Percentiles rank a stretch among this genome's conserved stretches.
These are phyloP conservation scores for Hypercompe scribonia DNA, from an alignment of 2,888 invertebrate species.

Conservation along the genomic window DNA sequence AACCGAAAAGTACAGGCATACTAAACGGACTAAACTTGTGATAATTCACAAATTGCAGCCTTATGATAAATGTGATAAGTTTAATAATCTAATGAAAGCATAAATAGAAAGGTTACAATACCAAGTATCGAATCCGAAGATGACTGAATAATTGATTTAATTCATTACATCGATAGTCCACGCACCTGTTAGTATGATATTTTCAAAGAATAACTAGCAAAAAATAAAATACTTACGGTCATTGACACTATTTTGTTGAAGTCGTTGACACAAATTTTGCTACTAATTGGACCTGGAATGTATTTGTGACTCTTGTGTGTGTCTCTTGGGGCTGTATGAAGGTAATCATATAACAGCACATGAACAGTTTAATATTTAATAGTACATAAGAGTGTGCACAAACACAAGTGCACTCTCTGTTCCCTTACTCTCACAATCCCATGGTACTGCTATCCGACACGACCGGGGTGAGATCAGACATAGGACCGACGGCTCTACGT, in stretches of 20 bases:
- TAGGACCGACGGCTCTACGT: no score
- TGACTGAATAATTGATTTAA: constrained; percentile 14
- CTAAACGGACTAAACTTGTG: no score
- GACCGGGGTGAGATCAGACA: no score
- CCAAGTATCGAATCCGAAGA: neutral
- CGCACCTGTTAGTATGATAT: neutral
- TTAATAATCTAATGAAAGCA: neutral
- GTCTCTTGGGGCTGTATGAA: no score
- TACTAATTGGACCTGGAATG: no score
- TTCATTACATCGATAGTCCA: neutral
- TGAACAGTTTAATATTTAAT: no score
- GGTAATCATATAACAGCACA: no score
- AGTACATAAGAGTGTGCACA: no score
- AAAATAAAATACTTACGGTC: neutral
- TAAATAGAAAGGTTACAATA: constrained; percentile 12
- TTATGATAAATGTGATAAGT: constrained; percentile 3
- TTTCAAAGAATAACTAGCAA: neutral
- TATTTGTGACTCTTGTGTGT: no score
- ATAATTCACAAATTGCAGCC: neutral
- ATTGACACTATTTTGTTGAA: neutral
- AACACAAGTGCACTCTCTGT: no score
- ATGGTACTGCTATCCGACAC: no score
- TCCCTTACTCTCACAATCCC: no score
- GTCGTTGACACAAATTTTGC: neutral
- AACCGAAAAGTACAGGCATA: neutral